Evolutionary conservation across 2,888 invertebrate genomes (phyloP).

Genomic region (Coenonympha glycerion): DNA sequence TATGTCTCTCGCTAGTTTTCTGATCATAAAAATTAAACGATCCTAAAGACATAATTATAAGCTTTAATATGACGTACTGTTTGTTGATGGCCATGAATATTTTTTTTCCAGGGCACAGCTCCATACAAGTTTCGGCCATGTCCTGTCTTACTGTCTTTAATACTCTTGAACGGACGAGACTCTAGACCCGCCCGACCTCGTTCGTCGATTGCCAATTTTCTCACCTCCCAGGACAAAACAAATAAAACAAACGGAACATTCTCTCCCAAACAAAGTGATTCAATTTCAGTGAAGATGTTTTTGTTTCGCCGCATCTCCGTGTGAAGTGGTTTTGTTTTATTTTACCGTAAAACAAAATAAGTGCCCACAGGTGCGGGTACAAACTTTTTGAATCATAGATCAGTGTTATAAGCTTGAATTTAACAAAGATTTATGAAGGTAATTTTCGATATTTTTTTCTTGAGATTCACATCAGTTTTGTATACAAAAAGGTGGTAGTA

Average conservation of each 20-base stretch:
- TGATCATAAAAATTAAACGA: too few species aligned
- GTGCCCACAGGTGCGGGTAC: not conserved
- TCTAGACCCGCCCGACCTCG: not conserved
- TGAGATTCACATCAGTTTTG: too few species aligned
- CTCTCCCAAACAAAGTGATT: conserved; percentile 6
- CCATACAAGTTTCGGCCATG: too few species aligned
- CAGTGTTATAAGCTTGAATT: not conserved
- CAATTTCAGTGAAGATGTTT: conserved; percentile 6
- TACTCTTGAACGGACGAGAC: not conserved
- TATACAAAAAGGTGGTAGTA: too few species aligned
- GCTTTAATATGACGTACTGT: too few species aligned
- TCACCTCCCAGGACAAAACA: conserved; percentile 11
- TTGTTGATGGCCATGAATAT: too few species aligned
- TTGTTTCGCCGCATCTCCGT: not conserved
- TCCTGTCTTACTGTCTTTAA: too few species aligned
- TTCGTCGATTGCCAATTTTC: conserved; percentile 8
- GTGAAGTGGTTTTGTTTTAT: not conserved
- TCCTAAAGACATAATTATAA: too few species aligned
- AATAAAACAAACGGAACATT: conserved; percentile 7
- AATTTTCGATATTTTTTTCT: too few species aligned
- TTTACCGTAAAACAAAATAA: conserved; percentile 2
- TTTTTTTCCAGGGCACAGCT: too few species aligned
- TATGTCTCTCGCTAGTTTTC: too few species aligned
- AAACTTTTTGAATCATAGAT: conserved; percentile 7
- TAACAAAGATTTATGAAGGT: not conserved